Evolutionary conservation across 2,888 invertebrate species (phyloP).

Genomic region (Barypeithes pellucidus): DNA sequence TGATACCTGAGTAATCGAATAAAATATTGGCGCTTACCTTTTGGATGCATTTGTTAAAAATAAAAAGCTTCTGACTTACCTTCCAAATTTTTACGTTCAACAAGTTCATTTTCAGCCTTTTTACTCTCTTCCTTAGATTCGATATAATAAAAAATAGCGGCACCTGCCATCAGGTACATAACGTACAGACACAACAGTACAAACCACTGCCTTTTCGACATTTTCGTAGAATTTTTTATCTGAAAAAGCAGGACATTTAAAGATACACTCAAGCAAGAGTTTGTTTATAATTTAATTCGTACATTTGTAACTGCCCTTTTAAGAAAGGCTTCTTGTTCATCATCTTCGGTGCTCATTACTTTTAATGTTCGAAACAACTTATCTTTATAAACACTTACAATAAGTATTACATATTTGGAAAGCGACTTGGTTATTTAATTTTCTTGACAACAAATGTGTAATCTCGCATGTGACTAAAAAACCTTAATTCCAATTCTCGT

Average conservation of each 20-base stretch:
- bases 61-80: slow-evolving; percentile 56
- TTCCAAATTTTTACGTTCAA: slow-evolving; percentile 65
- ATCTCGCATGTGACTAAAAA: not conserved
- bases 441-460: not conserved
- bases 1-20: too few species aligned
- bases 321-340: not conserved
- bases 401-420: too few species aligned
- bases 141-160: slow-evolving; percentile 88
- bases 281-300: slow-evolving; percentile 2
- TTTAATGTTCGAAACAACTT: too few species aligned
- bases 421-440: not conserved
- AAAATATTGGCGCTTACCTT: too few species aligned
- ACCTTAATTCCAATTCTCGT: not conserved
- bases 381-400: too few species aligned
- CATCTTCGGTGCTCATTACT: not conserved
- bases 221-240: slow-evolving; percentile 47
- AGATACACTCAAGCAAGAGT: not conserved
- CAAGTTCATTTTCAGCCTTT: slow-evolving; percentile 74
- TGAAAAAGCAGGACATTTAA: slow-evolving; percentile 21
- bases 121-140: slow-evolving; percentile 82
- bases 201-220: slow-evolving; percentile 65
- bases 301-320: not conserved
- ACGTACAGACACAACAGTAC: slow-evolving; percentile 62
- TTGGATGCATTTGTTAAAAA: too few species aligned
- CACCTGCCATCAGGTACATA: slow-evolving; percentile 78